Conservation (phyloP, 1,140 invertebrate genomes). For the Drosophila malerkotliana region DNA sequence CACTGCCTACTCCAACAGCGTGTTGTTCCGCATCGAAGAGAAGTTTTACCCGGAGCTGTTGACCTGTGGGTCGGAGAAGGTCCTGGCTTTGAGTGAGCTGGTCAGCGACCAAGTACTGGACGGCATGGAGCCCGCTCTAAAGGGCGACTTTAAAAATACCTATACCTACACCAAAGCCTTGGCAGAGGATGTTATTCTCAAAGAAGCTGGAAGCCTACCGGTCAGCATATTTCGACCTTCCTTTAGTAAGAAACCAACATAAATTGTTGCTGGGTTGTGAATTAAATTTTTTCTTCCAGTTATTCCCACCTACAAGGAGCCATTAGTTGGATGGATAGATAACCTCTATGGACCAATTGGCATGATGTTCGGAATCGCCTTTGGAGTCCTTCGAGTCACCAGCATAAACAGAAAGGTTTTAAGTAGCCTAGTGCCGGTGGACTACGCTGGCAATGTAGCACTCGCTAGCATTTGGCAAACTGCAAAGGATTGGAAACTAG, state of each 20-base stretch:
- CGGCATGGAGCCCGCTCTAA: constrained; percentile 87
- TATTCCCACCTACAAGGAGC: constrained; percentile 91
- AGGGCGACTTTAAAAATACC: constrained; percentile 91
- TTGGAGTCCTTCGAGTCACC: constrained; percentile 88
- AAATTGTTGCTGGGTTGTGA: too few species aligned
- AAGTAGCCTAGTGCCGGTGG: constrained; percentile 92
- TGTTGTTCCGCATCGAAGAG: constrained; percentile 86
- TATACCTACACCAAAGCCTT: constrained; percentile 93
- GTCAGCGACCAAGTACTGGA: constrained; percentile 86
- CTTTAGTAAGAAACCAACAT: constrained; percentile 75
- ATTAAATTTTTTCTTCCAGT: constrained; percentile 84
- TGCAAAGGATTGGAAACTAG: too few species aligned
- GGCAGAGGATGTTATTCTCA: constrained; percentile 89
- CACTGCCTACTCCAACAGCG: constrained; percentile 89
- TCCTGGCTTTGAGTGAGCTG: constrained; percentile 85
- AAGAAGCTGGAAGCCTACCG: constrained; percentile 88
- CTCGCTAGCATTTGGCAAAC: too few species aligned
- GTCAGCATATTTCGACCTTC: constrained; percentile 89
- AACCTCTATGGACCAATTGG: constrained; percentile 95
- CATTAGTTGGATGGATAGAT: constrained; percentile 92
- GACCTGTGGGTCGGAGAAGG: constrained; percentile 87
- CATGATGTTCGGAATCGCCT: constrained; percentile 87
- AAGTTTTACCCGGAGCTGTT: constrained; percentile 88
- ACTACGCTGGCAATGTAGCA: constrained; percentile 88
- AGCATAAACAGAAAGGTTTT: constrained; percentile 84